Evolutionary conservation across 2,113 vertebrate genomes (phyloP), one percentile per base, ranked within the genome.

Genomic region (Rhinichthys klamathensis): DNA sequence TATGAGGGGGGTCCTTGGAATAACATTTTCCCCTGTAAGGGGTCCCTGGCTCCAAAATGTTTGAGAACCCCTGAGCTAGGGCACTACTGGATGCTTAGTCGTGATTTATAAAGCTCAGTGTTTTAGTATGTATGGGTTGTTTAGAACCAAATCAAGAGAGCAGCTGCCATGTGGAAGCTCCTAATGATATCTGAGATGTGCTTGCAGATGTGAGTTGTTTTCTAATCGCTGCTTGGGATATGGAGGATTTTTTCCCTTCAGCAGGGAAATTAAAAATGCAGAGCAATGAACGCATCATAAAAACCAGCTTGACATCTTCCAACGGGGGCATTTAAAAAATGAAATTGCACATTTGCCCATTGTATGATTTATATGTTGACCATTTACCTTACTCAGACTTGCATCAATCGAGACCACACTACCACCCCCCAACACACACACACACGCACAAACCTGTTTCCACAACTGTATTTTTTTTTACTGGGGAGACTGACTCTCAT

Each of bases 201-300:
- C 44, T 82, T 74, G 25, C 83, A 78, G 51, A 72, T 72, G 76
- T 75, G 51, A 84, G 72, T 70, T 38, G 77, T 44, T 27, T 76
- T 83, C 84, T 86, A 87, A 87, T 81, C 8, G 72, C 63, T 10
- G 54, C 73, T 83, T 79, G 35, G 56, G 38, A 67, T 69, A 82
- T 74, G 60, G 56, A 70, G 15, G 41, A 85, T 56, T 35, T 25
- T 9, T 58, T 83, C n/a, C 80, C 73, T 87, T 83, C 83, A 4
- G 5, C 16, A 80, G 82, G 5, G 54, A 87, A 77, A 88, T 92
- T 90, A 85, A 87, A 83, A 87, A 89, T 85, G 63, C 67, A 84
- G 84, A 80, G 72, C 32, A 54, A 25, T 56, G 13, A 91, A 88
- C 75, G 80, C 67, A 84, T 90, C 75, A 88, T 85, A 87, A 88